These are phyloP conservation scores for Anseranas semipalmata DNA, from an alignment of 2,113 vertebrate species.

Conservation along the genomic window DNA sequence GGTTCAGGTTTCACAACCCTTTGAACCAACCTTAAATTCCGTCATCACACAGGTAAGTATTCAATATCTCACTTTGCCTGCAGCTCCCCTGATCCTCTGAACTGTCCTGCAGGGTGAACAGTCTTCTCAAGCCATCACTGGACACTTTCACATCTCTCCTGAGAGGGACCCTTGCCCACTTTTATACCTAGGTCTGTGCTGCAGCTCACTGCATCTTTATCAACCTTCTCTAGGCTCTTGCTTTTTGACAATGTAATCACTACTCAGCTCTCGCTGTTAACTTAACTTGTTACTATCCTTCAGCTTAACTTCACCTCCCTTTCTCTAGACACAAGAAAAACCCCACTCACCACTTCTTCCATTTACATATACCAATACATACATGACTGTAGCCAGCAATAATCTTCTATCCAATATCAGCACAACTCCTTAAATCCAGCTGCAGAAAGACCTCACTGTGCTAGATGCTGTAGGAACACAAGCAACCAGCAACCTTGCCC, in stretches of 20 bases:
- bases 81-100: too few species aligned
- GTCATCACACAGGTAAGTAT: neutral
- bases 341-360: neutral
- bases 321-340: neutral
- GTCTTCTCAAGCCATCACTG: neutral
- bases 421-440: neutral
- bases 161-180: rapidly evolving
- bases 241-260: neutral
- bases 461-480: neutral
- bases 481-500: neutral
- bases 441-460: neutral
- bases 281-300: neutral
- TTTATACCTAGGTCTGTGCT: neutral
- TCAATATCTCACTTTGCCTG: neutral
- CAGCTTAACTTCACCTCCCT: neutral
- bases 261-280: neutral
- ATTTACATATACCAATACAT: neutral
- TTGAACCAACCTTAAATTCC: neutral
- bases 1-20: neutral
- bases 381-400: too few species aligned
- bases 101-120: neutral
- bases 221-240: neutral
- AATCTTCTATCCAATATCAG: neutral
- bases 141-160: neutral
- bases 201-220: neutral